phyloP scores from a whole-genome alignment of 2,113 vertebrate genomes.

The Octodon degus region DNA sequence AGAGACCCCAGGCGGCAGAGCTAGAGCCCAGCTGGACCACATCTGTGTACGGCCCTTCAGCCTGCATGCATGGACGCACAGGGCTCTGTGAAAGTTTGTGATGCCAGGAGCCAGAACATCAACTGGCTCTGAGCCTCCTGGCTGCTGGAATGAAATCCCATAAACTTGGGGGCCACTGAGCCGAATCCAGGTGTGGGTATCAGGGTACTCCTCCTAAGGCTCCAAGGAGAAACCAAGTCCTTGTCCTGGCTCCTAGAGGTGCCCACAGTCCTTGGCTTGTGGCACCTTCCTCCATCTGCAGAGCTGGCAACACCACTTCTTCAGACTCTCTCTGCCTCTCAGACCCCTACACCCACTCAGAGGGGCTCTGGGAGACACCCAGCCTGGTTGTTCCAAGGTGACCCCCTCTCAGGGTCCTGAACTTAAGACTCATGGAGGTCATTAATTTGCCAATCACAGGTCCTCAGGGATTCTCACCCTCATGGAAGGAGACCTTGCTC shows the following conservation, averaged over 20 bases:
- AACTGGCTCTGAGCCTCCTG: not conserved
- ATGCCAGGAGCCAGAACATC: not conserved
- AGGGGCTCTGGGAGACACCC: not conserved
- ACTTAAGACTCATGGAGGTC: rapidly evolving
- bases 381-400: not conserved
- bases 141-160: not conserved
- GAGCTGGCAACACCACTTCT: rapidly evolving
- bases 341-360: not conserved
- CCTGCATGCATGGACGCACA: not conserved
- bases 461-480: not conserved
- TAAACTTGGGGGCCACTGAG: not conserved
- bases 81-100: not conserved
- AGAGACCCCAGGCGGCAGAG: too few relatives aligned
- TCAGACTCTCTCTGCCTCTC: not conserved
- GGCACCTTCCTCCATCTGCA: not conserved
- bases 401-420: too few relatives aligned
- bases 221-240: not conserved
- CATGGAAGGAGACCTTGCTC: not conserved
- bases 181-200: not conserved
- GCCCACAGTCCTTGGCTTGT: not conserved
- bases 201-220: not conserved
- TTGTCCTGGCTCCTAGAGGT: not conserved
- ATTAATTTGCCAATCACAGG: not conserved
- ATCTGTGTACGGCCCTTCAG: not conserved
- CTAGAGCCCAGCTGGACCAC: not conserved